Base-by-base conservation (phyloP, 1,140 invertebrate genomes). In the Drosophila miranda region DNA sequence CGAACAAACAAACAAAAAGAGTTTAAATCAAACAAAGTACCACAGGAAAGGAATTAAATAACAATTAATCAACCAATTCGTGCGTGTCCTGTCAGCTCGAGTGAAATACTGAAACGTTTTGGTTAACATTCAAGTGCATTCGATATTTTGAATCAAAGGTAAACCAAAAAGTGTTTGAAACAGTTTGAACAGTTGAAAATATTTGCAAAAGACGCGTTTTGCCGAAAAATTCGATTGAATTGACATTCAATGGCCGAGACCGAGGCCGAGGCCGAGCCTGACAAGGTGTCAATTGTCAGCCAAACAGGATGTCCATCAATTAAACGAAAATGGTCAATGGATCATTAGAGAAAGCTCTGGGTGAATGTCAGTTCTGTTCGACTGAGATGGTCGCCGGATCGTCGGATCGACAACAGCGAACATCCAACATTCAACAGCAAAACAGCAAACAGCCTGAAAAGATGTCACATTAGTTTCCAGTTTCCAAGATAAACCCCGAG, bases 241-340 rank as follows among this genome's bases (percentile, higher is more conserved):
- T 77, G 71, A 62, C 51, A 81, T 76, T 55, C 66, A 61, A 70
- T 49, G 55, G 34, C 11, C 30, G 30, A 34, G 30, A 9, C 9
- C 30, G 30, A 34, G 30, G 2, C 19, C 19, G 19, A 19, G 19
- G 19, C 19, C 30, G 3, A 0, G 30, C 26, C 70, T 80, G 81
- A 81, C 81, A 86, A 68, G 73, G 81, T 80, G 81, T 84, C 81
- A 84, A 76, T 86, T 66, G 71, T 61, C 60, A 71, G 71, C 30
- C 64, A 52, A 86, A 73, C 78, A 87, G 81, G 82, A 86, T 86
- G 78, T 70, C 77, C 42, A 78, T 84, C 81, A 86, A 86, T 87
- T 86, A 86, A 87, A 82, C 82, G 60, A 86, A 86, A 86, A 86
- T 86, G 78, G 82, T 82, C 81, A 86, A 87, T 80, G 46, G 68